A percentile compares a stretch with the other conserved stretches of the same genome.
Evolutionary conservation across 2,113 vertebrate genomes (phyloP).

Genomic region (Pampusana beccarii): DNA sequence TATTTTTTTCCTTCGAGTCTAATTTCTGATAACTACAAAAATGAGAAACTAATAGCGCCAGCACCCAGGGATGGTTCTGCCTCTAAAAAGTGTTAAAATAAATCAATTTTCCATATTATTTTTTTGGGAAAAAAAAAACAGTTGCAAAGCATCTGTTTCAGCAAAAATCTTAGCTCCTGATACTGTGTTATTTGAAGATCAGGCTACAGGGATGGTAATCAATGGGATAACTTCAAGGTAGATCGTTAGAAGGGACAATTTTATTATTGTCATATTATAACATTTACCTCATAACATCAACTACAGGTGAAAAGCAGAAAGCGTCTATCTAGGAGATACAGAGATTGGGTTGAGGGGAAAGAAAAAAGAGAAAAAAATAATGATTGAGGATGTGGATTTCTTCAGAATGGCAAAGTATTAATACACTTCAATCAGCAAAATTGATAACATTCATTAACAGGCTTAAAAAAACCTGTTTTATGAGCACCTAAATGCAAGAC

Average conservation of each 20-base stretch:
- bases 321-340: no score
- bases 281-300: background rate
- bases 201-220: background rate
- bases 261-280: background rate
- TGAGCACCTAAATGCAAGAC: accelerated
- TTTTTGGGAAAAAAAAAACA: accelerated
- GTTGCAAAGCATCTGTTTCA: background rate
- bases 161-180: background rate
- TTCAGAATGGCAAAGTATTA: background rate
- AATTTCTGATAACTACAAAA: background rate
- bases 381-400: background rate
- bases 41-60: background rate
- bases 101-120: no score
- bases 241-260: background rate
- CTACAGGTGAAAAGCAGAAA: background rate
- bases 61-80: background rate
- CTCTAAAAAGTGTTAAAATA: no score
- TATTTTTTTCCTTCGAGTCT: background rate
- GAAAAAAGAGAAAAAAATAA: accelerated
- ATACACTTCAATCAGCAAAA: background rate
- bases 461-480: accelerated
- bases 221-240: background rate
- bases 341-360: background rate
- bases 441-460: background rate
- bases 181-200: accelerated